phyloP scores from a whole-genome alignment of 2,113 vertebrate species.

The Halichoerus grypus region DNA sequence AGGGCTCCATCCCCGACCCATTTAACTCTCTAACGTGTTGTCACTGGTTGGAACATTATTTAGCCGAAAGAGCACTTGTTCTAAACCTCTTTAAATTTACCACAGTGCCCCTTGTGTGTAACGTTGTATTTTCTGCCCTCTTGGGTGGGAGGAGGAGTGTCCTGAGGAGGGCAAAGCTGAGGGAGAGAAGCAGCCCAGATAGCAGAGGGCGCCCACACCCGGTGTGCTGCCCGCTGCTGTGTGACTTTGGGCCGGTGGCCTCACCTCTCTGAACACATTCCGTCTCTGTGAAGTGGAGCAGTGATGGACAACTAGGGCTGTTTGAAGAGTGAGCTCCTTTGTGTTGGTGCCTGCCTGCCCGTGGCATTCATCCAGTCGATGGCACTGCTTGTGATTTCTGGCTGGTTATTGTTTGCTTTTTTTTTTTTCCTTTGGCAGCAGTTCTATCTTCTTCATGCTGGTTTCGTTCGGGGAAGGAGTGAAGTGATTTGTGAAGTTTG shows the following conservation, averaged over 20 bases:
- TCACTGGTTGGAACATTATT: neutral
- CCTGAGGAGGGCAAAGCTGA: neutral
- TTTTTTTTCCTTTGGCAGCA: neutral
- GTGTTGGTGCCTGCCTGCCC: neutral
- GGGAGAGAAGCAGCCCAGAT: neutral
- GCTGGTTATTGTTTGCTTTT: neutral
- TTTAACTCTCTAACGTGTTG: neutral
- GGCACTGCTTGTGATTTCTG: neutral
- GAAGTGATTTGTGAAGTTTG: neutral
- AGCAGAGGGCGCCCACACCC: neutral
- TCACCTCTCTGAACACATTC: neutral
- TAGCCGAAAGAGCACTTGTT: neutral
- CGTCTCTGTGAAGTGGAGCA: neutral
- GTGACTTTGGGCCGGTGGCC: neutral
- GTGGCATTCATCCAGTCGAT: rapidly evolving
- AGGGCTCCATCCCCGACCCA: no score
- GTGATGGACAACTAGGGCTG: rapidly evolving
- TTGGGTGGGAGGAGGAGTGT: neutral
- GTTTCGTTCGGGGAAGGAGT: neutral
- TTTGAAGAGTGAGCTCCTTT: neutral
- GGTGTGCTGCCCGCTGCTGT: neutral
- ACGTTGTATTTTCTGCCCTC: neutral
- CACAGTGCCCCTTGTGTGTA: no score
- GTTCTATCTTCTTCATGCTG: neutral
- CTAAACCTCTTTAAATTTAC: neutral